Evolutionary conservation across 2,888 invertebrate species (phyloP), one percentile per base, ranked within the genome.

Genomic region (Anoncus sp.): DNA sequence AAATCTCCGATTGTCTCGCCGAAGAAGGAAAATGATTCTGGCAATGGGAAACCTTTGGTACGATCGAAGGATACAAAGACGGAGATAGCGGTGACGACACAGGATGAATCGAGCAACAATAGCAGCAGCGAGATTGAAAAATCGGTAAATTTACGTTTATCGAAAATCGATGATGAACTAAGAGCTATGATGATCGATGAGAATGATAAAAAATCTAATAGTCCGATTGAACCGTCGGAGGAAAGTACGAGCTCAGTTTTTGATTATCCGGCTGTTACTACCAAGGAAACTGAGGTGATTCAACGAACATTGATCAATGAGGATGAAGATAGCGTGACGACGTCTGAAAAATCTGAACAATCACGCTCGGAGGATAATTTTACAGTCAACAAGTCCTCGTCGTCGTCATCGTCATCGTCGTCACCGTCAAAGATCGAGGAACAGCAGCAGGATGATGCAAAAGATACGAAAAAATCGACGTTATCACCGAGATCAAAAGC

Each of bases 331-430:
- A 86, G 82, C 74, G 85, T 83, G 12, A 83, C 84, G 7, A 86
- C 83, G 72, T 80, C 85, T 31, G 87, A 88, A 59, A 90, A 88
- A 80, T 85, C 87, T 74, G 88, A 89, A 53, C 82, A 79, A 22
- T 75, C 87, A n/a, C 84, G 83, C 62, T 71, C 79, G 47, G 75
- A 83, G 6, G 78, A 79, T 20, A 80, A 79, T 70, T 81, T 47
- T 20, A 14, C 20, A 4, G 20, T 75, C 31, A 55, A 31, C n/a
- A 77, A 35, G 71, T 24, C n/a, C 16, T 72, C 38, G 5, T 45
- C 60, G 18, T 22, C 55, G 12, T 18, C 59, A 24, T n/a, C n/a
- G n/a, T n/a, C n/a, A n/a, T n/a, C n/a, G 16, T 72, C 38, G 5
- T 45, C 60, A n/a, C 31, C 55, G 12, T 18, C 59, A 24, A 69